These are phyloP conservation scores for Leucoraja erinaceus DNA, from an alignment of 2,113 vertebrate species.

Conservation along the genomic window DNA sequence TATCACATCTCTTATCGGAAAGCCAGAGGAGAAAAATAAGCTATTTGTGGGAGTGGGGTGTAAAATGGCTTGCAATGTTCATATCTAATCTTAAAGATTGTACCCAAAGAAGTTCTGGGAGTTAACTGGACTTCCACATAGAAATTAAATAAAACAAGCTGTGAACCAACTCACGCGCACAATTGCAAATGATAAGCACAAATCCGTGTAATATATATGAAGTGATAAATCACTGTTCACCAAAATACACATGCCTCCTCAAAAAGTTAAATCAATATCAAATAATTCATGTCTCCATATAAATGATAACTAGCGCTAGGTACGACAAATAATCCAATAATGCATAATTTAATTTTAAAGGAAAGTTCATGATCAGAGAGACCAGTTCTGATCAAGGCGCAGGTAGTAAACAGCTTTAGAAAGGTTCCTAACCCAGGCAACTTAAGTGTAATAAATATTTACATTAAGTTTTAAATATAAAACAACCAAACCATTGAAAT, in stretches of 20 bases:
- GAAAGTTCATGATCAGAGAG: not conserved
- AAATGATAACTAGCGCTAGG: not conserved
- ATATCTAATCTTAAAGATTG: not conserved
- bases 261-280: not conserved
- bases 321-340: not conserved
- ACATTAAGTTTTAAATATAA: not conserved
- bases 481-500: not conserved
- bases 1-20: not conserved
- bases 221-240: not conserved
- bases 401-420: not conserved
- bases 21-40: not conserved
- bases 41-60: not conserved
- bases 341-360: not conserved
- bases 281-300: not conserved
- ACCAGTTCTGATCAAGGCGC: constrained; percentile 31
- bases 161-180: not conserved
- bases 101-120: not conserved
- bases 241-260: not conserved
- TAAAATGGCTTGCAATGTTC: not conserved
- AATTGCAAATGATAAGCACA: not conserved
- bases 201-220: not conserved
- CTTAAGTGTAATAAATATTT: not conserved
- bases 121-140: not conserved
- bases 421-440: not conserved
- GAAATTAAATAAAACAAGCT: not conserved